Evolutionary conservation across 1,140 invertebrate species (phyloP).

Genomic region (Cotesia glomerata): DNA sequence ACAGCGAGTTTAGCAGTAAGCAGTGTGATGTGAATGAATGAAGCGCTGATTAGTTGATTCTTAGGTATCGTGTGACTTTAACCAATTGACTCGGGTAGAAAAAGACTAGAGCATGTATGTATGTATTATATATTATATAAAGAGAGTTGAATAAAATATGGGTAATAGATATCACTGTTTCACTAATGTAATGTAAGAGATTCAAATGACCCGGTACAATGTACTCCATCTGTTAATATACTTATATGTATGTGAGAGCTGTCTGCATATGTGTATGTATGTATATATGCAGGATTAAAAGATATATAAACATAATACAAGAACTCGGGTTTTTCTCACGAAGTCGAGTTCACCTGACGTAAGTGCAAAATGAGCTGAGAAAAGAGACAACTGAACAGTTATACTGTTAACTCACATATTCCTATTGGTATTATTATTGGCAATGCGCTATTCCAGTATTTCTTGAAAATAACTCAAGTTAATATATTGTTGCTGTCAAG

Average conservation of each 20-base stretch:
- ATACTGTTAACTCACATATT: neutral
- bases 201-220: neutral
- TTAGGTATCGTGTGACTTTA: neutral
- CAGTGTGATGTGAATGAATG: neutral
- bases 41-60: neutral
- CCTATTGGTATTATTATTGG: neutral
- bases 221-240: neutral
- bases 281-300: neutral
- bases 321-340: slow-evolving; percentile 31
- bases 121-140: too few species aligned
- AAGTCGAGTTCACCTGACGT: slow-evolving; percentile 34
- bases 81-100: neutral
- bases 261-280: slow-evolving; percentile 13
- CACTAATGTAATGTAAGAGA: neutral
- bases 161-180: neutral
- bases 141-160: neutral
- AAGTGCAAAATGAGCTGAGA: neutral
- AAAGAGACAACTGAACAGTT: neutral
- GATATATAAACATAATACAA: neutral
- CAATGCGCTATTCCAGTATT: neutral
- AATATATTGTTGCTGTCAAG: neutral
- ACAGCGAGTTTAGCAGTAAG: neutral
- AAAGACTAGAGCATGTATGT: neutral
- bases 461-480: slow-evolving; percentile 4
- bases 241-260: neutral